phyloP scores from a whole-genome alignment of 2,797 vertebrate genomes.

The Acipenser ruthenus region DNA sequence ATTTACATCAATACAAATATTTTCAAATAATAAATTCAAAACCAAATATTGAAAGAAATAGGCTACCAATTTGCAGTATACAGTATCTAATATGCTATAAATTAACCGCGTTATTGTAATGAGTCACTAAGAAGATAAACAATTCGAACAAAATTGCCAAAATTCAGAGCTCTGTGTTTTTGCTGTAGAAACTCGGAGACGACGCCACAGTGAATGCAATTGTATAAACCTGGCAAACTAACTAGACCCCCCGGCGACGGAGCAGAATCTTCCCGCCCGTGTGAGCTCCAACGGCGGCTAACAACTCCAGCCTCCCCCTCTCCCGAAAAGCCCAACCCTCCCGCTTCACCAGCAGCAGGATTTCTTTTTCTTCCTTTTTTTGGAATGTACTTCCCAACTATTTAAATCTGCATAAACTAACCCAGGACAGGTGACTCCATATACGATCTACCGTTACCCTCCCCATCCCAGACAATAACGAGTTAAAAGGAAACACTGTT shows the following conservation, averaged over 20 bases:
- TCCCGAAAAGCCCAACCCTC: conserved; percentile 39
- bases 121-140: too few species aligned
- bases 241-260: conserved; percentile 33
- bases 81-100: too few species aligned
- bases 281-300: conserved; percentile 64
- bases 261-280: conserved; percentile 65
- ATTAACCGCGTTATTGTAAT: too few species aligned
- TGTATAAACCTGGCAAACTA: neutral
- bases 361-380: conserved; percentile 15
- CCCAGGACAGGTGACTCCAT: conserved; percentile 17
- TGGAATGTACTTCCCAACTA: conserved; percentile 14
- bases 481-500: conserved; percentile 13
- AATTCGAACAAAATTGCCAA: too few species aligned
- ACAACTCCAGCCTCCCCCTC: conserved; percentile 43
- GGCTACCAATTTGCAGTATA: too few species aligned
- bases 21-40: too few species aligned
- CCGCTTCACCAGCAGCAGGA: conserved; percentile 29
- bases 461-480: conserved; percentile 14
- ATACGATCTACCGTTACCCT: conserved; percentile 8
- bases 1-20: too few species aligned
- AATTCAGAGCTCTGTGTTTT: too few species aligned
- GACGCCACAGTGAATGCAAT: too few species aligned
- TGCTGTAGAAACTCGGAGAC: too few species aligned
- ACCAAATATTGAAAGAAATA: too few species aligned
- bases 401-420: conserved; percentile 20